Conservation (phyloP, 2,797 vertebrate species). For the Crenichthys baileyi region DNA sequence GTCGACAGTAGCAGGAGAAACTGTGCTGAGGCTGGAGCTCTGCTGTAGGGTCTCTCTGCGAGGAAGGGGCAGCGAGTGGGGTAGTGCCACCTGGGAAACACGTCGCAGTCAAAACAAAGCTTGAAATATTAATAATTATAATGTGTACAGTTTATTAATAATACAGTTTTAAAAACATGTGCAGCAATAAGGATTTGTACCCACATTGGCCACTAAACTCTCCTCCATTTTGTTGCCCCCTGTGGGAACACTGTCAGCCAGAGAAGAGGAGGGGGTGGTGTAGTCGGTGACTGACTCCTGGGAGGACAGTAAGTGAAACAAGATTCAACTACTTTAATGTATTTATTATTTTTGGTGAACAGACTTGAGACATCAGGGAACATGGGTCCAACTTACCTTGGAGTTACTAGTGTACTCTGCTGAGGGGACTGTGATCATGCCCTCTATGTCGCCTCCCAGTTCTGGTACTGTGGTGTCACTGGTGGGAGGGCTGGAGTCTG, state of each 20-base stretch:
- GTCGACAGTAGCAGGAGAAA: slow-evolving; percentile 97
- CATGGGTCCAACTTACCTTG: slow-evolving; percentile 81
- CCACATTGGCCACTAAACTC: slow-evolving; percentile 94
- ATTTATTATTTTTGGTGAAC: background rate
- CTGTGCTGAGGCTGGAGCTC: slow-evolving; percentile 95
- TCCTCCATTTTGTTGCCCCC: slow-evolving; percentile 94
- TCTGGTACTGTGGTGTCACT: slow-evolving; percentile 89
- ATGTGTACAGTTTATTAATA: too few relatives aligned
- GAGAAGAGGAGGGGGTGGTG: slow-evolving; percentile 92
- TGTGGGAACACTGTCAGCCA: slow-evolving; percentile 92
- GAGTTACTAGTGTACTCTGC: slow-evolving; percentile 89
- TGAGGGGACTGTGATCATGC: slow-evolving; percentile 94
- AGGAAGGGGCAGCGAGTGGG: slow-evolving; percentile 93
- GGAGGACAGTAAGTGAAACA: background rate
- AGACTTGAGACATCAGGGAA: background rate
- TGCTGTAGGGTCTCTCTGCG: slow-evolving; percentile 95
- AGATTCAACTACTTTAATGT: background rate
- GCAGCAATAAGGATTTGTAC: slow-evolving; percentile 48
- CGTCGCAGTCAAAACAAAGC: background rate
- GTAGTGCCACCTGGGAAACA: slow-evolving; percentile 89
- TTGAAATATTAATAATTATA: background rate
- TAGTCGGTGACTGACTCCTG: slow-evolving; percentile 98
- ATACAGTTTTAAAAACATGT: background rate
- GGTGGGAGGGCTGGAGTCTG: slow-evolving; percentile 85
- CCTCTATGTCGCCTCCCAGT: slow-evolving; percentile 91